A percentile compares a stretch with the other conserved stretches of the same genome.
phyloP scores from a whole-genome alignment of 2,113 vertebrate species.

The Blennius ocellaris region DNA sequence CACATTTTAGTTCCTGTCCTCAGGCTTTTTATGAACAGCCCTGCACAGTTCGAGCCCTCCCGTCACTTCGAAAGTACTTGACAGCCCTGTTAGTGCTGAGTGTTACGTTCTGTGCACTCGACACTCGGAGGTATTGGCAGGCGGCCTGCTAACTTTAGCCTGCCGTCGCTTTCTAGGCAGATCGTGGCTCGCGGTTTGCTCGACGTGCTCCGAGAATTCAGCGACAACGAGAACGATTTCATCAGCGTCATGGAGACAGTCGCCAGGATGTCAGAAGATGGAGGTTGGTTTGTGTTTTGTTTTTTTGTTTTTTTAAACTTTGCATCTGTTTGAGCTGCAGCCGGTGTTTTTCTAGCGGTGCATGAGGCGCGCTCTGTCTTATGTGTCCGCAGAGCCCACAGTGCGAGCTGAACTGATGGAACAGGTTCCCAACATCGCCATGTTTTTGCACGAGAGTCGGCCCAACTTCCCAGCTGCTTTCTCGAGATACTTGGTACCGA shows the following conservation, averaged over 20 bases:
- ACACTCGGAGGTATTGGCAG: constrained; percentile 61
- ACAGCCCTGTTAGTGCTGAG: constrained; percentile 44
- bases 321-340: background rate
- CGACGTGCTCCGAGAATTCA: constrained; percentile 90
- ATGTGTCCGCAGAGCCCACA: constrained; percentile 86
- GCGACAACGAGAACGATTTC: constrained; percentile 90
- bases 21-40: constrained; percentile 40
- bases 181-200: constrained; percentile 91
- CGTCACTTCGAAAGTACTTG: constrained; percentile 37
- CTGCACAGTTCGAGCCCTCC: constrained; percentile 20
- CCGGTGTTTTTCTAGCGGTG: background rate
- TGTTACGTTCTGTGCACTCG: constrained; percentile 22
- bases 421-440: constrained; percentile 89
- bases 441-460: constrained; percentile 90
- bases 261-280: constrained; percentile 91
- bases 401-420: constrained; percentile 93
- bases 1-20: constrained; percentile 21
- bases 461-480: constrained; percentile 88
- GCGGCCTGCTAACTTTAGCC: constrained; percentile 50
- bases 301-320: constrained; percentile 31
- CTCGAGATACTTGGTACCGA: constrained; percentile 89
- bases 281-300: constrained; percentile 79
- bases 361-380: background rate
- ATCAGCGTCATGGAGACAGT: constrained; percentile 90
- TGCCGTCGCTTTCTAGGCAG: constrained; percentile 83